Evolutionary conservation across 2,113 vertebrate genomes (phyloP), one percentile per base, ranked within the genome.

Genomic region (Hirundichthys speculiger): DNA sequence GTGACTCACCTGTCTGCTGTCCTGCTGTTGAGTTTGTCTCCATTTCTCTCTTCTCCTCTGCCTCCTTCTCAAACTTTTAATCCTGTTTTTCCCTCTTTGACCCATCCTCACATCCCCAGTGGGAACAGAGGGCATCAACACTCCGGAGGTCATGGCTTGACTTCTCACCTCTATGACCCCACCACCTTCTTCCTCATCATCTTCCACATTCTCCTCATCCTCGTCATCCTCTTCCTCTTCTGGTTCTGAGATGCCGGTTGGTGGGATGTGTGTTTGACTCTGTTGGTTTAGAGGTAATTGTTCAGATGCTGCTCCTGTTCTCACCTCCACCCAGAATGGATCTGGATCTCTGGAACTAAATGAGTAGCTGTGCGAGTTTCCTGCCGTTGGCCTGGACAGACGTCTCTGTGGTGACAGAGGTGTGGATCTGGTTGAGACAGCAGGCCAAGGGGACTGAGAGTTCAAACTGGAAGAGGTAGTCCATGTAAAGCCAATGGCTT

Each of bases 61-160:
- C 74, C 93, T 96, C 68, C 92, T 93, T 64, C 93, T 92, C 75
- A 95, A 67, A 77, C 85, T 94, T 88, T 93, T 95, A 18, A 93
- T 77, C 59, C 91, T 93, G 84, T 89, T 96, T 75, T 85, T 94
- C 86, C 96, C 94, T 79, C 89, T 93, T 74, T 93, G 95, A 69
- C 47, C 94, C 53, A 91, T 80, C 16, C 90, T 92, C 73, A 86
- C 89, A 20, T 91, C 93, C 47, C 64, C 76, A 4, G 34, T 8
- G 6, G 69, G 66, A 53, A 64, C 56, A 25, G 47, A 72, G 10
- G 81, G 43, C 3, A 20, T 34, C 22, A 42, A 20, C n/a, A 14
- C 54, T 9, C 59, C 30, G 0, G 68, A 43, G 9, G 62, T 64
- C 39, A 64, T 15, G 30, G 71, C 64, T 53, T 67, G 82, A 68